Evolutionary conservation across 2,888 invertebrate genomes (phyloP).

Genomic region (Drosophila atroscutellata): DNA sequence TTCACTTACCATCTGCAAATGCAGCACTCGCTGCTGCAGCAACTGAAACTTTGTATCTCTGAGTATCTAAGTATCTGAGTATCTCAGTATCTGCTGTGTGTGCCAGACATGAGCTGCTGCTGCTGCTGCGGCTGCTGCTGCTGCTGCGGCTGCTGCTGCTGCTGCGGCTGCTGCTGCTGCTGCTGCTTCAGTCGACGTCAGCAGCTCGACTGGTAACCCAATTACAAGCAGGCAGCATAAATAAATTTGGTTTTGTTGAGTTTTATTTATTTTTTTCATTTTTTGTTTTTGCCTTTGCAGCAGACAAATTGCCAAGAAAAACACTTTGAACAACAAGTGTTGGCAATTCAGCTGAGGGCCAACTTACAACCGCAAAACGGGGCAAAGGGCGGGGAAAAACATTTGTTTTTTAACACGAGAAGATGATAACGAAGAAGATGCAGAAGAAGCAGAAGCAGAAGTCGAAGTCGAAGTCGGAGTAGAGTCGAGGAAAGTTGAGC

Average conservation of each 20-base stretch:
- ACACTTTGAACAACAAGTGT: constrained; percentile 71
- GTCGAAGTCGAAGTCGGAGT: constrained; percentile 1
- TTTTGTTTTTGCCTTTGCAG: constrained; percentile 31
- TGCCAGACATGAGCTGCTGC: constrained; percentile 35
- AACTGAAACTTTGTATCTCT: constrained; percentile 50
- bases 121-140: constrained; percentile 23
- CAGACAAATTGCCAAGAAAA: constrained; percentile 76
- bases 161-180: constrained; percentile 19
- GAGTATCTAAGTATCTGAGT: constrained; percentile 16
- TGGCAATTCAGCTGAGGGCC: constrained; percentile 44
- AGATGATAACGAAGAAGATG: constrained; percentile 7
- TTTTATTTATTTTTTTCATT: constrained; percentile 1
- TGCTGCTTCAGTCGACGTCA: constrained; percentile 16
- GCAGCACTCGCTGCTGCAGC: constrained; percentile 22
- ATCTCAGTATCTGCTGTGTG: constrained; percentile 20
- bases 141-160: constrained; percentile 11
- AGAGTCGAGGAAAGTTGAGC: constrained; percentile 29
- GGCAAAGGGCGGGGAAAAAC: constrained; percentile 7
- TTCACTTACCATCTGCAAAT: constrained; percentile 49
- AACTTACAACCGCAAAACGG: constrained; percentile 19
- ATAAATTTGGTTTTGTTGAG: constrained; percentile 58
- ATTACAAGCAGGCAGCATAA: constrained; percentile 68
- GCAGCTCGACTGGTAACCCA: constrained; percentile 68
- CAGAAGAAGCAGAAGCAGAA: constrained; percentile 9
- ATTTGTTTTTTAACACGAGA: constrained; percentile 42